Base-by-base conservation (phyloP, 2,888 invertebrate species). In the Morpho deidamia region DNA sequence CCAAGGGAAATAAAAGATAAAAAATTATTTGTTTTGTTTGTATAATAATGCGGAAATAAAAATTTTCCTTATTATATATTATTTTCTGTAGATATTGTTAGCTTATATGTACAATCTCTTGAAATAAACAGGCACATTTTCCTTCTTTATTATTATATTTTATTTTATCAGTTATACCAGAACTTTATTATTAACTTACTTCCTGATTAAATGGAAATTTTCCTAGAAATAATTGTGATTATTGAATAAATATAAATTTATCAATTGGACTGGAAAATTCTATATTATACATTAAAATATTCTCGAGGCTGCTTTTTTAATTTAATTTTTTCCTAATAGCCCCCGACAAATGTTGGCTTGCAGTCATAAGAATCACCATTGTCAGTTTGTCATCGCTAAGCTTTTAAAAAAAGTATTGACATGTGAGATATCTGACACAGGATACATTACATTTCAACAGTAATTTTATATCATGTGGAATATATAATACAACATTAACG, bases 61-160 rank as follows among this genome's bases (percentile, higher is more conserved):
- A 7, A 8, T 49, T 49, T 49, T 49, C 49, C 49, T 49, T 49
- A 43, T 49, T 42, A 12, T 48, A 34, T 47, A 46, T 46, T 38
- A 47, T 38, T 47, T 11, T 47, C 33, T 39, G 39, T 32, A 47
- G 47, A 47, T 47, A 47, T 47, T 39, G 33, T 41, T 32, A 39
- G 11, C 39, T 39, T 39, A 33, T 32, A 33, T 48, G 39, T 48
- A 48, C 33, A 34, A 48, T 48, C 48, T 41, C 12, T 48, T 41
- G 33, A 34, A 48, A 48, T 34, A 48, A 48, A 48, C 40, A 40
- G 8, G 47, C 38, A 12, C 34, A 41, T 48, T 48, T 41, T 41
- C 48, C 40, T 48, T 41, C 40, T 48, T 41, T 34, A 40, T 23
- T 47, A 40, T 33, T 48, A 33, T 48, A 40, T 34, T 12, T 48